Evolutionary conservation across 2,113 vertebrate species (phyloP).

Genomic region (Heterotilapia buettikoferi): DNA sequence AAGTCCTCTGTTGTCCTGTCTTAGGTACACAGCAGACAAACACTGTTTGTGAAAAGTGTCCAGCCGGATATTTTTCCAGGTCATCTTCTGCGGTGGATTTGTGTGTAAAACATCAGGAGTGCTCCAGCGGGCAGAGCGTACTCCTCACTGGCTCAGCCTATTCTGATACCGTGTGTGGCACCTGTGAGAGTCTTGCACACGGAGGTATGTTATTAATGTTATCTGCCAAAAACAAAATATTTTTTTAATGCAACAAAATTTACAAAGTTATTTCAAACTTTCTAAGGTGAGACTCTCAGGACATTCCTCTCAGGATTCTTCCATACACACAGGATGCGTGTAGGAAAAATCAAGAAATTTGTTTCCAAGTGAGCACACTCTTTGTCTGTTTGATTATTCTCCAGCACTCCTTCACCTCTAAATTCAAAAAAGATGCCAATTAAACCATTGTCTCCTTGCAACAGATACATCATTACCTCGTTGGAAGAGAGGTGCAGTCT

Average conservation of each 20-base stretch:
- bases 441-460: background rate
- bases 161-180: slow-evolving; percentile 54
- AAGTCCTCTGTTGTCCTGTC: background rate
- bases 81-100: slow-evolving; percentile 19
- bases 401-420: background rate
- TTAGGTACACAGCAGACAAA: slow-evolving; percentile 48
- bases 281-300: slow-evolving; percentile 22
- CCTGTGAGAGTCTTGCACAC: slow-evolving; percentile 34
- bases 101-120: slow-evolving; percentile 57
- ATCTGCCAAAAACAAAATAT: background rate
- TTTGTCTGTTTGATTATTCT: background rate
- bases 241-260: background rate
- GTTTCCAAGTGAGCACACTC: background rate
- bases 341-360: slow-evolving; percentile 27
- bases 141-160: slow-evolving; percentile 13
- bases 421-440: fast-evolving
- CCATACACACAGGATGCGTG: background rate
- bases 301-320: slow-evolving; percentile 37
- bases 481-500: fast-evolving
- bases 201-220: slow-evolving; percentile 31
- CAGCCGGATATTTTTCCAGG: slow-evolving; percentile 53
- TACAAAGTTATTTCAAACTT: background rate
- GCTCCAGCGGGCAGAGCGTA: background rate
- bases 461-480: background rate
- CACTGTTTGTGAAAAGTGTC: slow-evolving; percentile 61